Conservation (phyloP, 1,140 invertebrate genomes). For the Cydia fagiglandana region DNA sequence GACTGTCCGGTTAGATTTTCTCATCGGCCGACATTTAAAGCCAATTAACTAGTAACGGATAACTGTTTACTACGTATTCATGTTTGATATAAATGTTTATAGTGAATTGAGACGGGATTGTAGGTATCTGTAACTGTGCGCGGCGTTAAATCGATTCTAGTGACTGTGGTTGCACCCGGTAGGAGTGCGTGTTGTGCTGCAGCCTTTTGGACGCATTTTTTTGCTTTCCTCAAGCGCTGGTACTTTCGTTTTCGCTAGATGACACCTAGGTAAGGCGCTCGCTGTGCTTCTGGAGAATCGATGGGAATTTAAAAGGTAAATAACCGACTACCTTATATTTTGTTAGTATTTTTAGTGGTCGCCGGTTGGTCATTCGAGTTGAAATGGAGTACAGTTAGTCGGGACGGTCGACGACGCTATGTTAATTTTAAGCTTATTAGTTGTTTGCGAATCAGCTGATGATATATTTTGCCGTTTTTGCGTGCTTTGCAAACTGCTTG, state of each 20-base stretch:
- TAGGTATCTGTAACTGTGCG: background rate
- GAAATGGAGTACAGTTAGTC: constrained; percentile 14
- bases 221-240: constrained; percentile 1
- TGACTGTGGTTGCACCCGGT: background rate
- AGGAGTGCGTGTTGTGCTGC: constrained; percentile 19
- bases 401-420: constrained; percentile 2
- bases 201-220: constrained; percentile 24
- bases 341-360: background rate
- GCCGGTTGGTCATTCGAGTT: background rate
- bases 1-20: constrained; percentile 25
- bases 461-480: constrained; percentile 1
- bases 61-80: constrained; percentile 20
- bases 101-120: background rate
- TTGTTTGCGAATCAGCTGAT: constrained; percentile 13
- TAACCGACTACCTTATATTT: background rate
- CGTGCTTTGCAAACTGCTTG: background rate
- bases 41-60: constrained; percentile 24
- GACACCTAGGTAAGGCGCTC: constrained; percentile 9
- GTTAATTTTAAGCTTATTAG: background rate
- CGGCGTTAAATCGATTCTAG: background rate
- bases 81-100: constrained; percentile 18
- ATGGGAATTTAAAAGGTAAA: constrained; percentile 28
- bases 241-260: constrained; percentile 26
- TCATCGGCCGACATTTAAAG: background rate
- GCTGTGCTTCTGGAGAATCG: constrained; percentile 11